Evolutionary conservation across 2,797 vertebrate genomes (phyloP).

Genomic region (Sternotherus odoratus): DNA sequence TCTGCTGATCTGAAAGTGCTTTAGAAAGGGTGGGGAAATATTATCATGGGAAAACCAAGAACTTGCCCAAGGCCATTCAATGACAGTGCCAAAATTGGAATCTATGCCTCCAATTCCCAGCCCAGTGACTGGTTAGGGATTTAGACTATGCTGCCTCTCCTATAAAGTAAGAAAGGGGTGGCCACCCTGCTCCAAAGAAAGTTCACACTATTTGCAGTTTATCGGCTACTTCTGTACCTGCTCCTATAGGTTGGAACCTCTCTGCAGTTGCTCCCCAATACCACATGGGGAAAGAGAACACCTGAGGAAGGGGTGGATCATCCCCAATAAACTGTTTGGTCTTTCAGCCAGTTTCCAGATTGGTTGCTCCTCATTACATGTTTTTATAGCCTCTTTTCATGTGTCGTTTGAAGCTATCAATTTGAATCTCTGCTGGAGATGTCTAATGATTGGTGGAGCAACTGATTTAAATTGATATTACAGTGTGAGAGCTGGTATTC

Average conservation of each 20-base stretch:
- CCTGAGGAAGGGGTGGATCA: fast-evolving
- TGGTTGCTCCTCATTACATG: conserved; percentile 40
- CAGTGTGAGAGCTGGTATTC: conserved; percentile 9
- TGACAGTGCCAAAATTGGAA: neutral
- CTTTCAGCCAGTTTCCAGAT: neutral
- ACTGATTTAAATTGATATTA: conserved; percentile 64
- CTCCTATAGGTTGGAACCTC: neutral
- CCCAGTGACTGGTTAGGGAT: neutral
- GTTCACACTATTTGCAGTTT: neutral
- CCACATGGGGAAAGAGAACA: neutral
- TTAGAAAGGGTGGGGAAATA: neutral
- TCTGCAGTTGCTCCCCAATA: neutral
- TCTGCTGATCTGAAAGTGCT: neutral
- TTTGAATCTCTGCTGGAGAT: conserved; percentile 68
- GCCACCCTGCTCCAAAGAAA: neutral
- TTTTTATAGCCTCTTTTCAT: conserved; percentile 42
- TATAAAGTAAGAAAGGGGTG: neutral
- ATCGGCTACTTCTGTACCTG: neutral
- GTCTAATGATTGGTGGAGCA: conserved; percentile 47
- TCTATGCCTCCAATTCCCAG: neutral
- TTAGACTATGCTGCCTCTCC: neutral
- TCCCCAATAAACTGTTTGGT: conserved; percentile 8
- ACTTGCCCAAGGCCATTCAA: neutral
- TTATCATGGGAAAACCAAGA: neutral
- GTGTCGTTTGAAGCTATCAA: conserved; percentile 59